phyloP scores from a whole-genome alignment of 2,797 vertebrate species.

The Karalla daura region DNA sequence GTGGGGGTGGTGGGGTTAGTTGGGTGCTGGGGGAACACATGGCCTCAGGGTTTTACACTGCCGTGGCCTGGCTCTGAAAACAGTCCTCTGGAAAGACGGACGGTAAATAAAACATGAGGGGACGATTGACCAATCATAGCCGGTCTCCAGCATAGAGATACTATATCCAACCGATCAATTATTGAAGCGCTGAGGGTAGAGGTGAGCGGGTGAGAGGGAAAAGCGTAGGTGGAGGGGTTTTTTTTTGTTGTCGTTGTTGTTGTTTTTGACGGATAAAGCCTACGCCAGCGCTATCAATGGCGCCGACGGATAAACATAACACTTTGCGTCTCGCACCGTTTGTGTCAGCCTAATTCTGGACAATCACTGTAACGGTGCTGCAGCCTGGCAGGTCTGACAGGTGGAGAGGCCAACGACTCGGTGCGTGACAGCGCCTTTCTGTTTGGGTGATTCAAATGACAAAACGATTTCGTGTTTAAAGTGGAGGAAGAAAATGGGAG shows the following conservation, averaged over 20 bases:
- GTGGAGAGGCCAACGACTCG: background rate
- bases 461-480: slow-evolving; percentile 13
- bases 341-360: slow-evolving; percentile 45
- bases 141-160: slow-evolving; percentile 21
- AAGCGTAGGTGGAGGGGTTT: background rate
- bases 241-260: no score
- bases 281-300: slow-evolving; percentile 35
- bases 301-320: slow-evolving; percentile 56
- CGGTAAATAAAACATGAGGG: slow-evolving; percentile 54
- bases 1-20: no score
- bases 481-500: slow-evolving; percentile 9
- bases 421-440: slow-evolving; percentile 13
- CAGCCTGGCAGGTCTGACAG: slow-evolving; percentile 27
- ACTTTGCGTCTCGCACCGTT: slow-evolving; percentile 43
- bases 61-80: background rate
- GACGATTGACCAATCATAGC: slow-evolving; percentile 41
- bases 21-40: background rate
- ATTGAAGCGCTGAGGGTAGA: slow-evolving; percentile 33
- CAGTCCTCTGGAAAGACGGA: background rate
- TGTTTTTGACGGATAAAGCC: no score
- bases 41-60: slow-evolving; percentile 19
- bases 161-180: slow-evolving; percentile 33
- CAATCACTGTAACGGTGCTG: slow-evolving; percentile 12
- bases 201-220: slow-evolving; percentile 1
- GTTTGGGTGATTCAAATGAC: slow-evolving; percentile 20